phyloP scores from a whole-genome alignment of 1,140 invertebrate genomes.

The Tachypleus tridentatus region DNA sequence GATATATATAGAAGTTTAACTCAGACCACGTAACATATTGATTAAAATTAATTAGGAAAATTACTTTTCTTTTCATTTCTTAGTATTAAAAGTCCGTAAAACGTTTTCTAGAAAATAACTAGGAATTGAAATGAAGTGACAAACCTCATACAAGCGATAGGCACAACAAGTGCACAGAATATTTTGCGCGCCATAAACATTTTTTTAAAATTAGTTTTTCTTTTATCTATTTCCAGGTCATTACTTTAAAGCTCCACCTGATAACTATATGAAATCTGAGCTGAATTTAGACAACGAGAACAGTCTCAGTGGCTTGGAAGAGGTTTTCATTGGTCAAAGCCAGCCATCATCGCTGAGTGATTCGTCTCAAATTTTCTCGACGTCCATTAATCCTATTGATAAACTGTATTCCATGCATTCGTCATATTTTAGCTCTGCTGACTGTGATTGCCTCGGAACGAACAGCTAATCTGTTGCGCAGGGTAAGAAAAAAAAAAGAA shows the following conservation, averaged over 20 bases:
- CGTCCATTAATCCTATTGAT: slow-evolving; percentile 84
- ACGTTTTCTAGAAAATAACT: too few species aligned
- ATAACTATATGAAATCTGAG: slow-evolving; percentile 24
- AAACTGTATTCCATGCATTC: slow-evolving; percentile 96
- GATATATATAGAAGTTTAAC: too few species aligned
- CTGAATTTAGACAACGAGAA: slow-evolving; percentile 24
- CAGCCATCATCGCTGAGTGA: slow-evolving; percentile 28
- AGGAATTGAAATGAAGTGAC: too few species aligned
- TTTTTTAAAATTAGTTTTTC: not conserved
- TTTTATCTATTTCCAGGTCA: slow-evolving; percentile 12
- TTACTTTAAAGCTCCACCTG: slow-evolving; percentile 20
- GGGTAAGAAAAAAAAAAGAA: not conserved
- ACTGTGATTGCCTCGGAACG: slow-evolving; percentile 21
- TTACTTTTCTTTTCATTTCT: too few species aligned
- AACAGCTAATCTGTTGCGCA: slow-evolving; percentile 12
- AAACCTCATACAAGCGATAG: not conserved
- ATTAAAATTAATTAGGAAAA: too few species aligned
- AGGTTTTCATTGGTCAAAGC: slow-evolving; percentile 22
- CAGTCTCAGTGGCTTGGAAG: slow-evolving; percentile 24
- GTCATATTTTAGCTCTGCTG: slow-evolving; percentile 57
- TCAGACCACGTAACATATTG: too few species aligned
- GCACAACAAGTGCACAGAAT: not conserved
- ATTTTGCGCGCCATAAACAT: not conserved
- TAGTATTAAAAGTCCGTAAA: too few species aligned
- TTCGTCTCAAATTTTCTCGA: slow-evolving; percentile 78